Percentiles rank a stretch among this genome's conserved stretches.
Evolutionary conservation across 1,140 invertebrate genomes (phyloP).

Genomic region (Zaprionus tsacasi): DNA sequence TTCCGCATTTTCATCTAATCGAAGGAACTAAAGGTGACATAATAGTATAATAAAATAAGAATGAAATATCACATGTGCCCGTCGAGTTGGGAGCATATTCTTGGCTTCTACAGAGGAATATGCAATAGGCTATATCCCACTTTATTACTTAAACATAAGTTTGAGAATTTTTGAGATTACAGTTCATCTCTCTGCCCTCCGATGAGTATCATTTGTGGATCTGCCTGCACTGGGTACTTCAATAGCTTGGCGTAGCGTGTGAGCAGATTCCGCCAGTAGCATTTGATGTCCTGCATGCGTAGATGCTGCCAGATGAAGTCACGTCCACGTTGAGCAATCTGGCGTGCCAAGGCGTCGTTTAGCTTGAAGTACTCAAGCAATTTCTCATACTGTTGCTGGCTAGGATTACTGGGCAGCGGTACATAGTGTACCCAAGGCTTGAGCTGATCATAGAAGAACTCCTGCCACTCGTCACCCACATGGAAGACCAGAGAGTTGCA

Average conservation of each 20-base stretch:
- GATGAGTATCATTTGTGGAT: conserved; percentile 85
- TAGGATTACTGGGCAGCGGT: conserved; percentile 91
- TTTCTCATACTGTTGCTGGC: conserved; percentile 88
- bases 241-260: conserved; percentile 91
- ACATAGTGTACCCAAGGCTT: conserved; percentile 99
- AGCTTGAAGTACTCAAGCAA: conserved; percentile 91
- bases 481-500: conserved; percentile 98
- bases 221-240: conserved; percentile 88
- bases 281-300: conserved; percentile 91
- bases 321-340: conserved; percentile 93
- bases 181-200: conserved; percentile 49
- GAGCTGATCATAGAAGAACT: conserved; percentile 97
- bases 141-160: not conserved
- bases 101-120: not conserved
- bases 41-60: conserved; percentile 1
- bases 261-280: conserved; percentile 95
- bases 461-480: conserved; percentile 96
- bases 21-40: not conserved
- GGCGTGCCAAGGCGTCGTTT: conserved; percentile 90
- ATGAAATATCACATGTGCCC: not conserved
- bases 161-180: conserved; percentile 30
- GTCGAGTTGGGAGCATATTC: not conserved
- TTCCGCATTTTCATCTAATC: not conserved
- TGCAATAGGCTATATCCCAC: not conserved
- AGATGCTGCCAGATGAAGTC: conserved; percentile 94